phyloP scores from a whole-genome alignment of 2,888 invertebrate genomes.

The Rhabditoides inermis region DNA sequence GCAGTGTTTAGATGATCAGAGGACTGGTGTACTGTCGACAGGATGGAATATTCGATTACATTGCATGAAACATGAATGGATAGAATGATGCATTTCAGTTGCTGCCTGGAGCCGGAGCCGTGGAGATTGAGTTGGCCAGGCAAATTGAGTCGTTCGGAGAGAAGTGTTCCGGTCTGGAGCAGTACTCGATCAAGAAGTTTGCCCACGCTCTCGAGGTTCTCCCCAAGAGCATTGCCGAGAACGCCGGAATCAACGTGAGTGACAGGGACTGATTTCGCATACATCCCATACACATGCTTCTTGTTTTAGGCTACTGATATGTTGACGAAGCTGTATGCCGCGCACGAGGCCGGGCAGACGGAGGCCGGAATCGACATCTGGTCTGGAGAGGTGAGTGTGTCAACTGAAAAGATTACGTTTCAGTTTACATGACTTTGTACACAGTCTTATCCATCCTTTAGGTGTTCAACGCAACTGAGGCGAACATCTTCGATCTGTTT shows the following conservation, averaged over 20 bases:
- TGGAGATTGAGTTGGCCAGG: slow-evolving; percentile 83
- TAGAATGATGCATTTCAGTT: too few relatives aligned
- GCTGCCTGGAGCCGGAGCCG: slow-evolving; percentile 86
- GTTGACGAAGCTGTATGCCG: slow-evolving; percentile 78
- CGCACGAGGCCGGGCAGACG: slow-evolving; percentile 80
- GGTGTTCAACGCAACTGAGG: slow-evolving; percentile 65
- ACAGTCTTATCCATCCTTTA: too few relatives aligned
- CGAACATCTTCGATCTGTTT: slow-evolving; percentile 74
- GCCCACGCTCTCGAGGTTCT: slow-evolving; percentile 74
- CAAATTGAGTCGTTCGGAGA: slow-evolving; percentile 76
- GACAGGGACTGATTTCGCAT: not conserved
- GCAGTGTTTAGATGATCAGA: too few relatives aligned
- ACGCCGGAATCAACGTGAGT: slow-evolving; percentile 72
- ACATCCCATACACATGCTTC: not conserved
- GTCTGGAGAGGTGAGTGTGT: slow-evolving; percentile 5
- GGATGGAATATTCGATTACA: too few relatives aligned
- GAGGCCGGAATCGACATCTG: slow-evolving; percentile 74
- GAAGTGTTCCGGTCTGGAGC: slow-evolving; percentile 84
- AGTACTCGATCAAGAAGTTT: slow-evolving; percentile 91
- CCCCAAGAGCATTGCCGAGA: slow-evolving; percentile 85
- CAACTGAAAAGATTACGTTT: too few relatives aligned
- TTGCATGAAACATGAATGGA: too few relatives aligned
- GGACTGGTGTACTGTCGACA: too few relatives aligned
- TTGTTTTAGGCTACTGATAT: slow-evolving; percentile 66
- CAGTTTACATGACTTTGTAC: too few relatives aligned